Base-by-base conservation (phyloP, 2,888 invertebrate species). In the Dryococelus australis region DNA sequence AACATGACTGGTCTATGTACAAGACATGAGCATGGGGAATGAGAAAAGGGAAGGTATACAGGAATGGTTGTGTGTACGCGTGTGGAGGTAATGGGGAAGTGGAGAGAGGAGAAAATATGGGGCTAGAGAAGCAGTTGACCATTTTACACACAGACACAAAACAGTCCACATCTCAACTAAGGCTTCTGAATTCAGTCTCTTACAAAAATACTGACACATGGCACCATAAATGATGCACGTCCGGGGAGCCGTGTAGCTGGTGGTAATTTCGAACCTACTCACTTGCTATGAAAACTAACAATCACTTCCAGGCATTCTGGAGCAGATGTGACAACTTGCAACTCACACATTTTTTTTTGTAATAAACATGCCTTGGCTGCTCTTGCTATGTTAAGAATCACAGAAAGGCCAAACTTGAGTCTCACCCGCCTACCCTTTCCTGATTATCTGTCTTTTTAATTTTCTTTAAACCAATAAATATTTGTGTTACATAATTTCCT, bases 181-280 rank as follows among this genome's bases (percentile, higher is more conserved):
- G 65, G 65, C 65, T 65, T 65, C 65, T 65, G 65, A 65, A 65
- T 65, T 65, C 65, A 65, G 65, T 65, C 65, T 65, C 65, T 65
- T 65, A 65, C 65, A 65, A 65, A 65, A 65, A 65, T 65, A 65
- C 65, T 65, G 65, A 65, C 65, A 65, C 65, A 65, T 65, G 20
- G 20, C 65, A 65, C 65, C 65, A 24, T 5, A 65, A 20, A 16
- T 20, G 20, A 20, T 24, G 65, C 65, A 65, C 65, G 16, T 65
- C 65, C 16, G 24, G 24, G 65, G 13, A 24, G 65, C 65, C 16
- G 65, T 16, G 65, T 65, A 24, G 65, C 5, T 65, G 65, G 20
- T 65, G 24, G 65, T 16, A 6, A 5, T 65, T 20, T 65, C 10
- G 65, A 12, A 16, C 47, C 47, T 9, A 12, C 6, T 47, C 47